Evolutionary conservation across 2,797 vertebrate genomes (phyloP).

Genomic region (Sphenopsis melanotis): DNA sequence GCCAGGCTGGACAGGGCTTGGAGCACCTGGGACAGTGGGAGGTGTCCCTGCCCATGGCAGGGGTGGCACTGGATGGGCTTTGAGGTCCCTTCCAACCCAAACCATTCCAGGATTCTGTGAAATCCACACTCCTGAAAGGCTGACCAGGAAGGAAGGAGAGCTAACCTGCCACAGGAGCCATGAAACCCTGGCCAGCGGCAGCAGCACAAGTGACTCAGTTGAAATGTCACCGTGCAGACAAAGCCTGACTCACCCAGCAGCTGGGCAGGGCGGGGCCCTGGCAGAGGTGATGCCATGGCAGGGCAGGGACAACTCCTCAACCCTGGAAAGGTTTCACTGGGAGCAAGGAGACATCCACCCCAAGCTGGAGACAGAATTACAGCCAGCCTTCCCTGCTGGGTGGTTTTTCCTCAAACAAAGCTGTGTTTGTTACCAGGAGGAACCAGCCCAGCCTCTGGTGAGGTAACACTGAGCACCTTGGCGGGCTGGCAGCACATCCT

Average conservation of each 20-base stretch:
- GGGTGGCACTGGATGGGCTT: fast-evolving
- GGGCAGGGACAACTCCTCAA: neutral
- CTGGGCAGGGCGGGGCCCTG: neutral
- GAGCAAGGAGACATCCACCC: neutral
- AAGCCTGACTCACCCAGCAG: neutral
- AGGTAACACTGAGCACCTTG: neutral
- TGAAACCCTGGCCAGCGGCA: neutral
- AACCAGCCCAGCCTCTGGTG: neutral
- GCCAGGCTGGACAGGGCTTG: fast-evolving
- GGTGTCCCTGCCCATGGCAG: neutral
- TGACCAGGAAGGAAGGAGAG: neutral
- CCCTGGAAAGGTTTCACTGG: neutral
- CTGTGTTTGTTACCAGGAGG: neutral
- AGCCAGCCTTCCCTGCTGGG: neutral
- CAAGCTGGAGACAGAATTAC: neutral
- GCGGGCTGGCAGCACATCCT: conserved; percentile 13
- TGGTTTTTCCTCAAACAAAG: neutral
- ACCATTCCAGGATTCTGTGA: neutral
- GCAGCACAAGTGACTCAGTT: conserved; percentile 15
- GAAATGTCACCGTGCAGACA: neutral
- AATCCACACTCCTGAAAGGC: neutral
- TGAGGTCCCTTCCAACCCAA: neutral
- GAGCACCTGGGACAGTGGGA: neutral
- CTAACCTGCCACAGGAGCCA: neutral
- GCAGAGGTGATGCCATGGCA: neutral